Evolutionary conservation across 2,113 vertebrate genomes (phyloP), one percentile per base, ranked within the genome.

Genomic region (Pseudopipra pipra): DNA sequence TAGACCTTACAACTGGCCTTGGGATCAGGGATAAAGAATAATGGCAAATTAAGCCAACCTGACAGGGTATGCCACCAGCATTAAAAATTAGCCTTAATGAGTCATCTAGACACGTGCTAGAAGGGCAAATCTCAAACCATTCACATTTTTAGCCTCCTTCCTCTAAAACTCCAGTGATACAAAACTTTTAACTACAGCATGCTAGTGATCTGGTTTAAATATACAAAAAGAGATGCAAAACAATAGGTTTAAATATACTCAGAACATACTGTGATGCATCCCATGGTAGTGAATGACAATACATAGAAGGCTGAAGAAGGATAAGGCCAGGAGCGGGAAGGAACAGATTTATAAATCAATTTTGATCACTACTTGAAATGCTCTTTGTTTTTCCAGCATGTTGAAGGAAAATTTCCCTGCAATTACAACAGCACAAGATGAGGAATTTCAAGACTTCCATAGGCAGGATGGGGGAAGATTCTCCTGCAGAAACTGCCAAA

Each of bases 41-140:
- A 83, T 24, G 31, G 41, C 47, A 92, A 61, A 84, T 25, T 43
- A 94, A 91, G 72, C 43, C 67, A 91, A 83, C 13, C 41, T 39
- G 59, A 85, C 28, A 86, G 43, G 30, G 59, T 47, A 44, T 67
- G 51, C 10, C 78, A 87, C 20, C 43, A 88, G 43, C 61, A 90
- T 72, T 88, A 93, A 90, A 87, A 93, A 88, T 86, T 67, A 88
- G 59, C 37, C 63, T 83, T 74, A 67, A 82, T 88, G 68, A 92
- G 52, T 94, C 95, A 86, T 37, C 39, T 41, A 86, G 55, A 46
- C 9, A 49, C 28, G 12, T 72, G 67, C 35, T 80, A 83, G 78
- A 91, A 73, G 63, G 82, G 9, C 23, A 83, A 30, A 86, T 84
- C 68, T 25, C 51, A 84, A 85, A 71, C 12, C 37, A 85, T 63